Conservation (phyloP, 92 coral and sea anemone genomes). For the Phenganax subtilis region DNA sequence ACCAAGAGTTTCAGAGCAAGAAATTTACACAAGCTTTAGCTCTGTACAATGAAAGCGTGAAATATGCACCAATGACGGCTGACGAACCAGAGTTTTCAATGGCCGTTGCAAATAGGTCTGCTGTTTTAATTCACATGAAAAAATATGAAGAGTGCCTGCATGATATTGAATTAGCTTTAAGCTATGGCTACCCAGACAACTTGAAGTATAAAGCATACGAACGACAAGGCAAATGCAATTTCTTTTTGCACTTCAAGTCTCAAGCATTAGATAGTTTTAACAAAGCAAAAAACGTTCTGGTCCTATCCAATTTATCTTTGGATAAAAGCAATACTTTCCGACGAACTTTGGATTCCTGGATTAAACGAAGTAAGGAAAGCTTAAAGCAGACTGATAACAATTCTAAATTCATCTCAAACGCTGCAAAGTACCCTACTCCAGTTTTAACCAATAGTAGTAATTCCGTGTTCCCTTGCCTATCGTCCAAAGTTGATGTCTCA, state of each 20-base stretch:
- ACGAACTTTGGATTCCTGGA: slow-evolving; percentile 45
- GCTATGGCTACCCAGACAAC: slow-evolving; percentile 60
- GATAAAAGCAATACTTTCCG: slow-evolving; percentile 53
- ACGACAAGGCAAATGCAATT: slow-evolving; percentile 67
- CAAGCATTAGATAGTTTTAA: slow-evolving; percentile 53
- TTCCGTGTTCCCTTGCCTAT: slow-evolving; percentile 19
- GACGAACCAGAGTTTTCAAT: slow-evolving; percentile 59
- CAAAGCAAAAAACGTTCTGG: slow-evolving; percentile 52
- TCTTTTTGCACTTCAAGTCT: slow-evolving; percentile 41
- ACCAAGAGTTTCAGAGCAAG: slow-evolving; percentile 63
- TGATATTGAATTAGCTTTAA: slow-evolving; percentile 65
- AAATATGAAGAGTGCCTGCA: slow-evolving; percentile 56
- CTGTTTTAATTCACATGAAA: slow-evolving; percentile 63
- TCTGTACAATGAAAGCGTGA: slow-evolving; percentile 63
- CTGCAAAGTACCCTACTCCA: neutral
- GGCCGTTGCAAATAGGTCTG: slow-evolving; percentile 91
- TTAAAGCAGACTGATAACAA: slow-evolving; percentile 22
- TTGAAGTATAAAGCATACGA: slow-evolving; percentile 68
- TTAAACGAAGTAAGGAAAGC: slow-evolving; percentile 17
- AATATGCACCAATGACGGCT: slow-evolving; percentile 52
- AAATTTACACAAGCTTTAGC: slow-evolving; percentile 52
- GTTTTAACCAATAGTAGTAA: slow-evolving; percentile 4
- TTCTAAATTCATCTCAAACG: neutral
- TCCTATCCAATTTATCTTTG: slow-evolving; percentile 53
- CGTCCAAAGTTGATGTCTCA: slow-evolving; percentile 51